Base-by-base conservation (phyloP, 2,113 vertebrate species). In the Empidonax alnorum region DNA sequence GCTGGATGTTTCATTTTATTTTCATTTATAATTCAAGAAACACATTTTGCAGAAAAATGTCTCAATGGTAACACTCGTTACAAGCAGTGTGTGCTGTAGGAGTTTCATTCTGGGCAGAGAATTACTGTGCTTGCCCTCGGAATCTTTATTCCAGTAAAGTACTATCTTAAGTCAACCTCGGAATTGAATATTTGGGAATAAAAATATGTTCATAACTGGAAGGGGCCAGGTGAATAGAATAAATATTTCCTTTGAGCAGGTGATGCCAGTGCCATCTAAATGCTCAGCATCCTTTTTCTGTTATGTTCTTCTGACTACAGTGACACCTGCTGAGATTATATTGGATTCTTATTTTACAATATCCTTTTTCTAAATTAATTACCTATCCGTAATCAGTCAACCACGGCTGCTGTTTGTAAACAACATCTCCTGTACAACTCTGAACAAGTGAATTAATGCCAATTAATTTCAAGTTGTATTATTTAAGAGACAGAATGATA, bases 251-350 rank as follows among this genome's bases (percentile, higher is more conserved):
- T 90, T 85, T 87, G 33, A 42, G 16, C 25, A 42, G 35, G 53
- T 42, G 65, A 91, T 84, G 21, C 53, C 52, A 41, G 13, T 76
- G 74, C 41, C 71, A 42, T 91, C 62, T 90, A 67, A 62, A 96
- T 91, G 89, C 84, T 95, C 75, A 63, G 20, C 55, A 19, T 87
- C 93, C 46, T 35, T 94, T 62, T 76, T 93, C 83, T 76, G 63
- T 28, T 69, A 14, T 14, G 39, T 97, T 96, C 39, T 96, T 87
- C 96, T 92, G 91, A 89, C 66, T 93, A 71, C 89, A 94, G 77
- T 96, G 96, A 96, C 93, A 97, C 82, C 95, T 97, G 81, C 97
- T 97, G 97, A 97, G 90, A 90, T 91, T 71, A 49, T 72, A 89
- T 59, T 94, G 84, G 75, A 91, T 93, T 95, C 65, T 94, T 87